Base-by-base conservation (phyloP, 2,888 invertebrate genomes). In the Choristoneura rosaceana region DNA sequence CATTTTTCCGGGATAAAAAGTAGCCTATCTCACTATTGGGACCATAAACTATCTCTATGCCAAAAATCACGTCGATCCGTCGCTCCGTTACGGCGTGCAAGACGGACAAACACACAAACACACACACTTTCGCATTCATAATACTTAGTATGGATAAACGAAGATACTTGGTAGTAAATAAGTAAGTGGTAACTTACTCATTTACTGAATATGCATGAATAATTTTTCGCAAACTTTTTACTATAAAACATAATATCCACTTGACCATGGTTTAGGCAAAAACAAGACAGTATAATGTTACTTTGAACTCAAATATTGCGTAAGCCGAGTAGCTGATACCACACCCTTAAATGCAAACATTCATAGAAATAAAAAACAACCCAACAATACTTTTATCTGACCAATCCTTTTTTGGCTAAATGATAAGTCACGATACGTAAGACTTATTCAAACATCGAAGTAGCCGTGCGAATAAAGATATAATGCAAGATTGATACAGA, bases 381-480 rank as follows among this genome's bases (percentile, higher is more conserved):
- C 17, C 8, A 17, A 52, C 52, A 52, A 52, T 52, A 7, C 52
- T 52, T 47, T 52, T 52, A 52, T 52, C 52, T 17, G 52, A 9
- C 52, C 52, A 9, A 52, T 5, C 52, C 52, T 52, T 52, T 52
- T 52, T 52, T 52, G 52, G 52, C 47, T 52, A 52, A 52, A 17
- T 52, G 52, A 52, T 52, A 52, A n/a, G 9, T 52, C 2, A 2
- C 17, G 52, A 52, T 52, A 52, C 0, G 25, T 25, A 25, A 25
- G 52, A 17, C 17, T 8, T 52, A 17, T 17, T 15, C 17, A 52
- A 52, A 52, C 17, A 52, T 8, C 9, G 52, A 52, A 52, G 52
- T 17, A 52, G 52, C 17, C 52, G 17, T 3, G 7, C 17, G 17
- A 52, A 52, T 17, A 52, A 15, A 52, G 52, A 52, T 52, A 15